Percentiles rank a stretch among this genome's conserved stretches.
These are phyloP conservation scores for Ellobium chinense DNA, from an alignment of 2,888 invertebrate species.

Conservation along the genomic window DNA sequence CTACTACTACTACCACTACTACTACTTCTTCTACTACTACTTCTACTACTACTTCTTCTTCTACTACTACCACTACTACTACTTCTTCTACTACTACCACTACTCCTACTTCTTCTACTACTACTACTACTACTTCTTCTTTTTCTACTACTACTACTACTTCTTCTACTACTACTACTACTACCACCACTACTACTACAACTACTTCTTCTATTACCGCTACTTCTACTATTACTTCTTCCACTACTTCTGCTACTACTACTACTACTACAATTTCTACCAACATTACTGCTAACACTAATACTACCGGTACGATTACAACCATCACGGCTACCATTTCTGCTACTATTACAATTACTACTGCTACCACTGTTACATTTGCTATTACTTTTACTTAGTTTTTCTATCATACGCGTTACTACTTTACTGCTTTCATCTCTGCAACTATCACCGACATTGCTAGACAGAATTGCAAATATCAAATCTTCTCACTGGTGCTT, in stretches of 20 bases:
- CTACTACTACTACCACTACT: too few relatives aligned
- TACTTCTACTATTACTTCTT: neutral
- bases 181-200: neutral
- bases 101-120: neutral
- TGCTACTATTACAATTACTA: too few relatives aligned
- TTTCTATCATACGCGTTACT: too few relatives aligned
- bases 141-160: neutral
- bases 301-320: neutral
- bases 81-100: neutral
- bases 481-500: too few relatives aligned
- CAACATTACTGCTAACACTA: neutral
- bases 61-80: conserved; percentile 6
- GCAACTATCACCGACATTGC: too few relatives aligned
- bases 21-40: conserved; percentile 2
- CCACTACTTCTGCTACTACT: neutral
- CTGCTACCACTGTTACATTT: too few relatives aligned
- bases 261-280: neutral
- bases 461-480: too few relatives aligned
- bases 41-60: conserved; percentile 10
- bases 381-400: too few relatives aligned
- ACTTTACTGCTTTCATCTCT: too few relatives aligned
- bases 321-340: too few relatives aligned
- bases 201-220: neutral
- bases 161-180: too few relatives aligned
- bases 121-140: neutral